Percentiles rank a stretch among this genome's conserved stretches.
phyloP scores from a whole-genome alignment of 2,797 vertebrate genomes.

The Bucorvus abyssinicus region DNA sequence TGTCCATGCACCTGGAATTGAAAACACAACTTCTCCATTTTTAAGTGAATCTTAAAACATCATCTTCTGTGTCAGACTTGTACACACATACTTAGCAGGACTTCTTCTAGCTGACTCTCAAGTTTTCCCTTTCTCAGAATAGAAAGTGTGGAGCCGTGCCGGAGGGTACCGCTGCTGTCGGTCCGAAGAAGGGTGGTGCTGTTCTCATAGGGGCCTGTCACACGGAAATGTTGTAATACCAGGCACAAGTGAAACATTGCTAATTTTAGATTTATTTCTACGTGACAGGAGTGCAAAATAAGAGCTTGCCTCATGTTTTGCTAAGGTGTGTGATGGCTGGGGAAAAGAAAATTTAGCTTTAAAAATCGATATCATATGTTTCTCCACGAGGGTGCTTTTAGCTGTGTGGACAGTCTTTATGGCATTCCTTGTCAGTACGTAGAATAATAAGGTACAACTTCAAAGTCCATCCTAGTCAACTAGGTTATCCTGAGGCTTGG shows the following conservation, averaged over 20 bases:
- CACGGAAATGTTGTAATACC: fast-evolving
- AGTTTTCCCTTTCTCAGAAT: background rate
- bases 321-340: background rate
- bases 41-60: background rate
- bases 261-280: background rate
- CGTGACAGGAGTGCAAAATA: background rate
- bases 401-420: background rate
- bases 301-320: background rate
- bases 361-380: fast-evolving
- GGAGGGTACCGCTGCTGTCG: background rate
- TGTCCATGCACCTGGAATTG: background rate
- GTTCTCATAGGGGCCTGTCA: background rate
- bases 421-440: background rate
- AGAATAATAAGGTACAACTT: background rate
- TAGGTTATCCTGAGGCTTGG: background rate
- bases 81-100: background rate
- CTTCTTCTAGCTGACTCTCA: background rate
- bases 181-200: background rate
- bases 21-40: background rate
- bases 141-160: fast-evolving
- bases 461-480: background rate
- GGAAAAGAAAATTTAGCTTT: background rate
- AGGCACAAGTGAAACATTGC: background rate
- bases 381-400: background rate
- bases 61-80: background rate